Evolutionary conservation across 2,113 vertebrate species (phyloP).

Genomic region (Nycticryphes semicollaris): DNA sequence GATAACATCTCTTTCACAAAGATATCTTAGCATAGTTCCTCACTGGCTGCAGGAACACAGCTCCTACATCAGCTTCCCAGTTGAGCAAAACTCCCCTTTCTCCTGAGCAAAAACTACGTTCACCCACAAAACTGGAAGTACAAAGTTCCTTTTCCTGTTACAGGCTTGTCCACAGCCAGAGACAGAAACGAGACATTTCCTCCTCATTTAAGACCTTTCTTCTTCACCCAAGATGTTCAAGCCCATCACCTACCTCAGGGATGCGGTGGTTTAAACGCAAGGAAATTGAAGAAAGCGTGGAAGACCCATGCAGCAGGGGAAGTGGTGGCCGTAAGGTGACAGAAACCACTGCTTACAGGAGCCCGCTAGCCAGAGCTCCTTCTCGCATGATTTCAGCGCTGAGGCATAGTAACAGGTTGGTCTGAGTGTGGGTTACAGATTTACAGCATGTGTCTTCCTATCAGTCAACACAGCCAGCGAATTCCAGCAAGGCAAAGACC

Average conservation of each 20-base stretch:
- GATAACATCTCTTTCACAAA: neutral
- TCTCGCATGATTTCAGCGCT: neutral
- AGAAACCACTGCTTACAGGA: neutral
- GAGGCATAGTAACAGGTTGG: neutral
- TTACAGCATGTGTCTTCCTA: neutral
- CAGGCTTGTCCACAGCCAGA: fast-evolving
- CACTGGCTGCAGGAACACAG: neutral
- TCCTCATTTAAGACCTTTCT: neutral
- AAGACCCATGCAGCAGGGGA: fast-evolving
- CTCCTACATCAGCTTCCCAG: neutral
- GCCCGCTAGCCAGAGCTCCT: neutral
- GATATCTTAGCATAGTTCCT: neutral
- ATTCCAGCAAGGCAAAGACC: neutral
- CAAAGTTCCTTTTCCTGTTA: neutral
- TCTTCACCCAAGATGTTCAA: neutral
- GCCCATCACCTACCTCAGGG: neutral
- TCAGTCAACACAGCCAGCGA: neutral
- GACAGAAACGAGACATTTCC: neutral
- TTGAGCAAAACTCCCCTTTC: neutral
- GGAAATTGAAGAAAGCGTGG: fast-evolving
- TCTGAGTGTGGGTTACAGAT: neutral
- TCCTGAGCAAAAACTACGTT: neutral
- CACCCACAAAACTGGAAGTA: neutral
- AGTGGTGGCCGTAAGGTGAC: neutral
- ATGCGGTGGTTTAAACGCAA: fast-evolving